Percentiles rank a stretch among this genome's conserved stretches.
These are phyloP conservation scores for Eulemur rufifrons DNA, from an alignment of 2,113 vertebrate genomes.

Conservation along the genomic window DNA sequence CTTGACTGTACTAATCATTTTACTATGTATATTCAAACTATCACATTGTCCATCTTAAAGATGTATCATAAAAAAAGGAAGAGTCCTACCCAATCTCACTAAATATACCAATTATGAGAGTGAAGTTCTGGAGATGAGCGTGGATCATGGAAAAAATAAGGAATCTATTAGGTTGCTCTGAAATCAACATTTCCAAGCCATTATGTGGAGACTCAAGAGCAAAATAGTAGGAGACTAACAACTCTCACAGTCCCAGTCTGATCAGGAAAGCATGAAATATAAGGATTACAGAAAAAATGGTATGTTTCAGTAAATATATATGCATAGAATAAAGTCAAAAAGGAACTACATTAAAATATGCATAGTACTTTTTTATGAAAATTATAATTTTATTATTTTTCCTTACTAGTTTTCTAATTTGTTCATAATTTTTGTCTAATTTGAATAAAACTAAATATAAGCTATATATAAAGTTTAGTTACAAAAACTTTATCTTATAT, in stretches of 20 bases:
- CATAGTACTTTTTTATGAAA: not conserved
- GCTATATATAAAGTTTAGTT: not conserved
- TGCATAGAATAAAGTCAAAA: not conserved
- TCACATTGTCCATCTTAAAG: not conserved
- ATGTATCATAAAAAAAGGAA: not conserved
- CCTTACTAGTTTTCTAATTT: not conserved
- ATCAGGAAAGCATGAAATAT: not conserved
- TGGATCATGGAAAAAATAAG: not conserved
- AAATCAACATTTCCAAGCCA: not conserved
- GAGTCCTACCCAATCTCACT: not conserved
- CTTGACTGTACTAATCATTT: not conserved
- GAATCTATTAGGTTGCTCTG: not conserved
- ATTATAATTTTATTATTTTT: not conserved
- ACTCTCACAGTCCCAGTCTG: not conserved
- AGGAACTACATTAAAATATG: conserved; percentile 36
- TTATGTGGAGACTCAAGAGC: not conserved
- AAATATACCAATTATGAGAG: not conserved
- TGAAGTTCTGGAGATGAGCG: not conserved
- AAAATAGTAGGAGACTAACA: not conserved
- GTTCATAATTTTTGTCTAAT: not conserved
- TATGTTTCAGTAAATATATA: not conserved
- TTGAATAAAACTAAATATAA: conserved; percentile 42
- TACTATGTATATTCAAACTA: not conserved
- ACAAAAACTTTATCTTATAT: not conserved
- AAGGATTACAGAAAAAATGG: not conserved